These are phyloP conservation scores for Nothoprocta perdicaria DNA, from an alignment of 2,113 vertebrate species.

Conservation along the genomic window DNA sequence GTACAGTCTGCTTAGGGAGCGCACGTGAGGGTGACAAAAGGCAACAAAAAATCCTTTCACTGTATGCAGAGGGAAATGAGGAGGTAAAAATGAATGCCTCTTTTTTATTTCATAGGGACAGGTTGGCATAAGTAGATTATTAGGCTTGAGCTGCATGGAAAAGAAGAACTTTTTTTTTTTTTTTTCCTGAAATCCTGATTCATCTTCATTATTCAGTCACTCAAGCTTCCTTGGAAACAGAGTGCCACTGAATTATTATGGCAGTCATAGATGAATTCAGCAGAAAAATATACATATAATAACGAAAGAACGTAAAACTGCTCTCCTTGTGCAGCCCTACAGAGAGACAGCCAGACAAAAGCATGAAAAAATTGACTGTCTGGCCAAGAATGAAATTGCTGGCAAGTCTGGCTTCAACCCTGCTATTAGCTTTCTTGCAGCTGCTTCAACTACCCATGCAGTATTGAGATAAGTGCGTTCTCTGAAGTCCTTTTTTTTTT, in stretches of 20 bases:
- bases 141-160: background rate
- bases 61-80: background rate
- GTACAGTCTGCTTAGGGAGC: background rate
- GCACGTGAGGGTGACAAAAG: background rate
- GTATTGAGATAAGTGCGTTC: background rate
- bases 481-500: background rate
- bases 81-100: background rate
- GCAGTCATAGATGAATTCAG: constrained; percentile 33
- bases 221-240: constrained; percentile 15
- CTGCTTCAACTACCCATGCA: constrained; percentile 10
- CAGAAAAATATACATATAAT: constrained; percentile 47
- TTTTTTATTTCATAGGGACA: constrained; percentile 10
- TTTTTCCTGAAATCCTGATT: background rate
- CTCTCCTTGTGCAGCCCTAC: constrained; percentile 59
- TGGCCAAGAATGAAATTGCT: constrained; percentile 65
- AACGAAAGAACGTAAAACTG: constrained; percentile 46
- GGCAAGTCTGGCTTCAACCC: constrained; percentile 48
- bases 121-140: constrained; percentile 13
- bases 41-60: background rate
- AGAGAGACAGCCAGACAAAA: constrained; percentile 63
- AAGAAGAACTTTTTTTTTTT: background rate
- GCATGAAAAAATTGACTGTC: constrained; percentile 66
- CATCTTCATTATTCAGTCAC: constrained; percentile 29
- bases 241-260: constrained; percentile 23
- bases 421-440: constrained; percentile 30